phyloP scores from a whole-genome alignment of 2,113 vertebrate species.

The Psittacara wagleri region DNA sequence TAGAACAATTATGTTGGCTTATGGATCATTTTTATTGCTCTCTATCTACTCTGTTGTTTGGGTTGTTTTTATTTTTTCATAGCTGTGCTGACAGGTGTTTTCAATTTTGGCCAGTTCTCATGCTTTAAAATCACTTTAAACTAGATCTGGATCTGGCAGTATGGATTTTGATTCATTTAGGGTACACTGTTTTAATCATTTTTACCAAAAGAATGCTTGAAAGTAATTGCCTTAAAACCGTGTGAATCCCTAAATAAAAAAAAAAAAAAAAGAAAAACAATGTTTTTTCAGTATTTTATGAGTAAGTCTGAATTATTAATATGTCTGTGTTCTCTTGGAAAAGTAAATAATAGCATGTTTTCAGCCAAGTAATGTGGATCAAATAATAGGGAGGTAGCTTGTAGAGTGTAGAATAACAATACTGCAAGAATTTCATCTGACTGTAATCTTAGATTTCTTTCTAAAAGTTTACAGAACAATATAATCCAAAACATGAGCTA shows the following conservation, averaged over 20 bases:
- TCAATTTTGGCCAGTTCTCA: not conserved
- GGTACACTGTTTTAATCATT: accelerated
- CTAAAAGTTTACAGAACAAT: not conserved
- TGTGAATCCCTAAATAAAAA: not conserved
- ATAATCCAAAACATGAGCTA: not conserved
- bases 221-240: not conserved
- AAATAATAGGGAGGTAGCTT: not conserved
- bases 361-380: not conserved
- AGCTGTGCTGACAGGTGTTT: not conserved
- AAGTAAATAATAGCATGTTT: not conserved
- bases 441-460: not conserved
- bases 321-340: not conserved
- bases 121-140: not conserved
- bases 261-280: accelerated
- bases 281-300: not conserved
- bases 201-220: not conserved
- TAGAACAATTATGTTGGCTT: not conserved
- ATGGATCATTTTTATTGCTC: not conserved
- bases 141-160: not conserved
- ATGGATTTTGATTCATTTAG: not conserved
- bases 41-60: not conserved
- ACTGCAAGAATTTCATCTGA: not conserved
- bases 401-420: not conserved
- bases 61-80: not conserved
- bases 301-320: not conserved